Percentiles rank a stretch among this genome's conserved stretches.
Evolutionary conservation across 2,113 vertebrate species (phyloP).

Genomic region (Albula glossodonta): DNA sequence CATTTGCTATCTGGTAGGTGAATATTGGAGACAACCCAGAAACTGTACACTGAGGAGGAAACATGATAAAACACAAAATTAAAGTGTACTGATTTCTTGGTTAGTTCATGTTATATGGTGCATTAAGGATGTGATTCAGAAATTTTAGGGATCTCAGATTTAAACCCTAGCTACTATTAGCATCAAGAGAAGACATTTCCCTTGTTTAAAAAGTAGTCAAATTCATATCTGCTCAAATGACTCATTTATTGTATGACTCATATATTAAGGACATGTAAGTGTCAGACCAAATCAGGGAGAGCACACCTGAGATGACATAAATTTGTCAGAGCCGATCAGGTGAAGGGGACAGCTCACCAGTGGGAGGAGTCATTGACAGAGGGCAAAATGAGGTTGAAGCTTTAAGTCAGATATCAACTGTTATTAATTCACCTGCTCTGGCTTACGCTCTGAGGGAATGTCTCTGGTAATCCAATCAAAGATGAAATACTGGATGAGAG

Average conservation of each 20-base stretch:
- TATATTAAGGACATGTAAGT: neutral
- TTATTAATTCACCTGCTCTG: neutral
- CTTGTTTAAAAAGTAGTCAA: neutral
- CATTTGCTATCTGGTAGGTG: too few relatives aligned
- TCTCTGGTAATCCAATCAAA: neutral
- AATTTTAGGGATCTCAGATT: too few relatives aligned
- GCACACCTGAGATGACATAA: neutral
- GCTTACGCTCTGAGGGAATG: neutral
- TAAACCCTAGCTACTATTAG: neutral
- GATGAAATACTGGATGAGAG: neutral
- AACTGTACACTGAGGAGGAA: too few relatives aligned
- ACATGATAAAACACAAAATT: too few relatives aligned
- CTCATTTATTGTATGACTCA: neutral
- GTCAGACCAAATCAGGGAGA: neutral
- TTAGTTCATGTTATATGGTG: too few relatives aligned
- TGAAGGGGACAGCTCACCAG: neutral
- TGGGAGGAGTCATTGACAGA: neutral
- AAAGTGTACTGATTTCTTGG: too few relatives aligned
- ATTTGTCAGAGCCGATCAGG: neutral
- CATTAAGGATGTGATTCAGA: too few relatives aligned
- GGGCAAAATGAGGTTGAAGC: neutral
- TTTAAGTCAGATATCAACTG: constrained; percentile 2
- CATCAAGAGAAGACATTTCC: neutral
- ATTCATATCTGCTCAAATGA: neutral
- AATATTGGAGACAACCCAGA: too few relatives aligned